These are phyloP conservation scores for Calephelis perditalis DNA, from an alignment of 2,888 invertebrate species.

Conservation along the genomic window DNA sequence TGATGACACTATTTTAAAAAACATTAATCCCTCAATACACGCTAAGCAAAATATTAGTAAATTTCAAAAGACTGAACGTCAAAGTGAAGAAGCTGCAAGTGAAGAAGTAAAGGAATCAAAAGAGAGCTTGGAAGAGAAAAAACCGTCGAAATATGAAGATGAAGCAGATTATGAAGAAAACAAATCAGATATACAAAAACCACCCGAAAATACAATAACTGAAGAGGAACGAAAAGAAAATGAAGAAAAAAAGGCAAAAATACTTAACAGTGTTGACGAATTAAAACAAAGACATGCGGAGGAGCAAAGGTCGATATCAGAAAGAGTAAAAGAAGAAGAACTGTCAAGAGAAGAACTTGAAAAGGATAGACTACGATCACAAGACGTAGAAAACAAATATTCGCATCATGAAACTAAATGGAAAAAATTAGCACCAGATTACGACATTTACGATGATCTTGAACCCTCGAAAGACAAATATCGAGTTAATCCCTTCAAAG, in stretches of 20 bases:
- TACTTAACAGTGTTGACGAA: slow-evolving; percentile 59
- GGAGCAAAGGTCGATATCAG: slow-evolving; percentile 56
- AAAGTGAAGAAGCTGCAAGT: slow-evolving; percentile 21
- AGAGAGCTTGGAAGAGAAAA: slow-evolving; percentile 6
- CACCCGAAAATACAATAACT: slow-evolving; percentile 26
- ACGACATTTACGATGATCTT: slow-evolving; percentile 56
- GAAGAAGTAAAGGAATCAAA: slow-evolving; percentile 17
- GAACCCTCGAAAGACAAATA: slow-evolving; percentile 46
- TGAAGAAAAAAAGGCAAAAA: slow-evolving; percentile 55
- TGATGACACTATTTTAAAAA: slow-evolving; percentile 33
- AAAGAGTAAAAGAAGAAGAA: slow-evolving; percentile 60
- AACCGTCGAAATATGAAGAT: slow-evolving; percentile 34
- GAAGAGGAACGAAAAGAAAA: slow-evolving; percentile 49
- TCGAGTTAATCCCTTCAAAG: slow-evolving; percentile 34
- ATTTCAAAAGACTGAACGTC: slow-evolving; percentile 19
- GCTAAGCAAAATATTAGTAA: slow-evolving; percentile 23
- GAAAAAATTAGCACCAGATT: slow-evolving; percentile 39
- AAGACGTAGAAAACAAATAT: slow-evolving; percentile 42
- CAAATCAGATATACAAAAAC: slow-evolving; percentile 38
- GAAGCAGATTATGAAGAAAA: slow-evolving; percentile 46
- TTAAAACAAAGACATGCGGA: slow-evolving; percentile 57
- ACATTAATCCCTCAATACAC: slow-evolving; percentile 15
- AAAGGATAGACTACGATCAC: slow-evolving; percentile 37
- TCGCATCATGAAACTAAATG: slow-evolving; percentile 30
- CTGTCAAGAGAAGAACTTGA: slow-evolving; percentile 52